Evolutionary conservation across 64 coral and sea anemone genomes (phyloP), one percentile per base, ranked within the genome.

Genomic region (Orbicella faveolata): DNA sequence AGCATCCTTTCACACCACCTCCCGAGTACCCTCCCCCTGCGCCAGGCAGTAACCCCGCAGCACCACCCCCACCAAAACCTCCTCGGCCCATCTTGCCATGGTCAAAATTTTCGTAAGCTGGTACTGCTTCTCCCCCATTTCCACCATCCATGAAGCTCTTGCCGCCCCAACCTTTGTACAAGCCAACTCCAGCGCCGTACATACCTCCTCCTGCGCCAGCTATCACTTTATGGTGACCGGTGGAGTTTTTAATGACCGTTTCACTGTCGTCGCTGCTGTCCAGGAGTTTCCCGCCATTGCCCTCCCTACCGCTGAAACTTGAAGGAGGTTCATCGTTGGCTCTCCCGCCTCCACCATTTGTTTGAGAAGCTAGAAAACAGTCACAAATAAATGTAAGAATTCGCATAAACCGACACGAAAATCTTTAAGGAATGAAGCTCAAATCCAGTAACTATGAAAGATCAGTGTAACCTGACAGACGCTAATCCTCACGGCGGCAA

Each of bases 61-160:
- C 90, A 20, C 96, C 96, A 62, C 96, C 96, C 34, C 96, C 96
- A 78, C 96, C 96, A 77, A 98, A 98, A 11, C 96, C 96, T 79
- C 96, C 96, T 74, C 88, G 83, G 63, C 93, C 94, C 25, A 48
- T 36, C 36, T 76, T 78, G 26, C 91, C 91, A 63, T 98, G 93
- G 7, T 54, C 41, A 70, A 91, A 79, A 39, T 17, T 34, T 11
- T 59, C 84, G 39, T 82, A 87, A 1, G 65, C 76, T n/a, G 90
- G 85, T 25, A 52, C 55, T 13, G 94, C 88, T 89, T 95, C 87
- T 64, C 96, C 96, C 18, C 96, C 96, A 72, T 73, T 75, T 2
- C 96, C 96, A 2, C 96, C 96, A 52, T 93, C 84, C 36, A 83
- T 39, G 62, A 93, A 95, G 68, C 93, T 88, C 86, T 95, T 93